Evolutionary conservation across 2,797 vertebrate species (phyloP).

Genomic region (Antennarius maculatus): DNA sequence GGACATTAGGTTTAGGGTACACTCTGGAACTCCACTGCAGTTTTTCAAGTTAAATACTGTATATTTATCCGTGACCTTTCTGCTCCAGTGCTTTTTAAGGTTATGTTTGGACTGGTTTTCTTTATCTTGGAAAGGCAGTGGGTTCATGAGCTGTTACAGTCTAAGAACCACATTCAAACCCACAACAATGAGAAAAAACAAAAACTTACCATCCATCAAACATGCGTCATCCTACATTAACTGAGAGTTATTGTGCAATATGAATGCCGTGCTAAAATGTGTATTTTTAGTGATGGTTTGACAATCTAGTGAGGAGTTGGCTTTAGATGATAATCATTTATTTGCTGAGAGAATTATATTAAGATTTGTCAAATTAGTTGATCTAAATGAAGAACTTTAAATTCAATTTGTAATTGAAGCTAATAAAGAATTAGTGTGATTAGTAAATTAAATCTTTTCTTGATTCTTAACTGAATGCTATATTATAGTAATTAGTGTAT

Average conservation of each 20-base stretch:
- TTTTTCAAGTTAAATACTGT: slow-evolving; percentile 35
- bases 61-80: slow-evolving; percentile 31
- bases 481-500: slow-evolving; percentile 21
- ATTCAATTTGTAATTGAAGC: slow-evolving; percentile 53
- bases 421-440: slow-evolving; percentile 54
- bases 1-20: not conserved
- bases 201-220: not conserved
- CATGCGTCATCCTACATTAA: not conserved
- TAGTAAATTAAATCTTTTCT: slow-evolving; percentile 49
- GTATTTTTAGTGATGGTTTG: not conserved
- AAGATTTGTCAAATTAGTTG: slow-evolving; percentile 35
- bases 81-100: slow-evolving; percentile 32
- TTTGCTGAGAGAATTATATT: slow-evolving; percentile 35
- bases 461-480: slow-evolving; percentile 30
- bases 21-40: slow-evolving; percentile 9
- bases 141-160: not conserved
- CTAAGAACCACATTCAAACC: slow-evolving; percentile 7
- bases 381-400: slow-evolving; percentile 31
- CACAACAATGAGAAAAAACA: not conserved
- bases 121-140: slow-evolving; percentile 34
- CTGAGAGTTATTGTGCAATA: not conserved
- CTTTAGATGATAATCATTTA: slow-evolving; percentile 17
- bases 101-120: slow-evolving; percentile 21
- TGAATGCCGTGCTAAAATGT: not conserved
- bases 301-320: slow-evolving; percentile 14